Evolutionary conservation across 23 tunicate genomes (phyloP).

Genomic region (Corella eumyota): DNA sequence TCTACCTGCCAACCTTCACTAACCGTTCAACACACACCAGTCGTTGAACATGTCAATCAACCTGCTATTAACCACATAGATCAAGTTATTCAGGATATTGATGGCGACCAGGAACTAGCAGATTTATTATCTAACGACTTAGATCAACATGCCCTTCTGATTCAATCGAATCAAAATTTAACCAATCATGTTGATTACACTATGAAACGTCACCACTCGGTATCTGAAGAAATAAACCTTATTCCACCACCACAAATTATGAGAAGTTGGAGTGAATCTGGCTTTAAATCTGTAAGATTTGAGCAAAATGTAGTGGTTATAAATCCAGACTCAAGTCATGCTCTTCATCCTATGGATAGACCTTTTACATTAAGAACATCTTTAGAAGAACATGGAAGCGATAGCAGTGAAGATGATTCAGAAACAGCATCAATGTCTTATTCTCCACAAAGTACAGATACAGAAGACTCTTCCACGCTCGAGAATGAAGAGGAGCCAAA

Average conservation of each 20-base stretch:
- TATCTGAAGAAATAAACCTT: background rate
- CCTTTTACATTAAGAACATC: constrained; percentile 8
- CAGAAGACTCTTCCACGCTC: constrained; percentile 17
- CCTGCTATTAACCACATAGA: background rate
- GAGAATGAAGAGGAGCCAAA: constrained; percentile 10
- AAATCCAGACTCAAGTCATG: constrained; percentile 5
- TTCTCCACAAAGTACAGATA: constrained; percentile 31
- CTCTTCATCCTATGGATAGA: constrained; percentile 15
- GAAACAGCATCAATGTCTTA: constrained; percentile 33
- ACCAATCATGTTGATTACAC: background rate
- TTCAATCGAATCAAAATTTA: background rate
- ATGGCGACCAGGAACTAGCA: constrained; percentile 18
- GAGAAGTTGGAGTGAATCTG: background rate
- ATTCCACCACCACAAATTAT: too few species aligned
- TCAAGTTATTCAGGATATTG: constrained; percentile 22
- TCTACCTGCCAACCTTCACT: background rate
- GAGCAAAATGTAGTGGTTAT: constrained; percentile 32
- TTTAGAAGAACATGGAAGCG: constrained; percentile 14
- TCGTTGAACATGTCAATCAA: background rate
- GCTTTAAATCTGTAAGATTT: constrained; percentile 27
- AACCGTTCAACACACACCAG: background rate
- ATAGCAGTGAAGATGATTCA: constrained; percentile 11
- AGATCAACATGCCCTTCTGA: constrained; percentile 5
- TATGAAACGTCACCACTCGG: background rate
- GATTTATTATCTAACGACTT: constrained; percentile 23